phyloP scores from a whole-genome alignment of 1,140 invertebrate genomes.

The Trachelipus rathkii region DNA sequence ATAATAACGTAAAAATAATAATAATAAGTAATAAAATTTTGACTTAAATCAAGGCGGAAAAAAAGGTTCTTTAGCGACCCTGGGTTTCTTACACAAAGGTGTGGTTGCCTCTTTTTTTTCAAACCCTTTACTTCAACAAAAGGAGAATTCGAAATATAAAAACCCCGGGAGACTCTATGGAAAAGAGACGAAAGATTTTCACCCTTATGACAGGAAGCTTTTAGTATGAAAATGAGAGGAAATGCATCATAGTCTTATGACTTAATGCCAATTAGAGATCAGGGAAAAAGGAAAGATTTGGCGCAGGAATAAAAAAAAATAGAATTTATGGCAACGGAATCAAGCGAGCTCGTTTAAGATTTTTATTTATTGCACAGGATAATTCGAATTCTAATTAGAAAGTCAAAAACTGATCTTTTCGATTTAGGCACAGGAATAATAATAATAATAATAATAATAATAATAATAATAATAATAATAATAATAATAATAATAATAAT shows the following conservation, averaged over 20 bases:
- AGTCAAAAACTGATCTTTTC: neutral
- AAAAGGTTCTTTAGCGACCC: too few species aligned
- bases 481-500: too few species aligned
- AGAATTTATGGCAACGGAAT: neutral
- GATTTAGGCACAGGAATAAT: too few species aligned
- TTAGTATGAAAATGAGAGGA: neutral
- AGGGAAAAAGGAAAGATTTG: neutral
- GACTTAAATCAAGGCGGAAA: too few species aligned
- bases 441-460: too few species aligned
- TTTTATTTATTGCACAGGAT: neutral
- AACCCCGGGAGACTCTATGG: neutral
- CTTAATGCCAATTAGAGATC: constrained; percentile 9
- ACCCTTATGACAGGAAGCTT: neutral
- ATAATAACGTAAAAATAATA: neutral
- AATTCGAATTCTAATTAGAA: neutral
- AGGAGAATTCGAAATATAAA: neutral
- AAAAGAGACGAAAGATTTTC: neutral
- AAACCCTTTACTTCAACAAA: neutral
- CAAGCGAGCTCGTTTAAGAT: neutral
- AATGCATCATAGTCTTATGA: neutral
- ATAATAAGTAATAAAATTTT: too few species aligned
- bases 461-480: too few species aligned
- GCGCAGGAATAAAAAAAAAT: neutral
- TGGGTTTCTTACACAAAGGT: neutral
- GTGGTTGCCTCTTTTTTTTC: constrained; percentile 6